These are phyloP conservation scores for Caradrina clavipalpis DNA, from an alignment of 2,888 invertebrate genomes.

Conservation along the genomic window DNA sequence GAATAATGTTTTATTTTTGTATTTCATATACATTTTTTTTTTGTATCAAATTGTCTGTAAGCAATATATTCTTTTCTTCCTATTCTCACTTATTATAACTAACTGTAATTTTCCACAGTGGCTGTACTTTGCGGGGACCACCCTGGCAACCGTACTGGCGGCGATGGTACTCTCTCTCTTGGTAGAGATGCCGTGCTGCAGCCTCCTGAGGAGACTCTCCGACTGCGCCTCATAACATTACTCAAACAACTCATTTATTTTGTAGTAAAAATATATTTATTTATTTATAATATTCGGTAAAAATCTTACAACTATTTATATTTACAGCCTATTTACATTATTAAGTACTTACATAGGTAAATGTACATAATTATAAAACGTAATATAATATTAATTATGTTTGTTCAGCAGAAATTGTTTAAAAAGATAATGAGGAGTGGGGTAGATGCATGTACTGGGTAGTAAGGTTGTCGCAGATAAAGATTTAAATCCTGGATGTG, in stretches of 20 bases:
- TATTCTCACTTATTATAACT: neutral
- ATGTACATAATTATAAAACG: conserved; percentile 54
- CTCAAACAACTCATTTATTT: conserved; percentile 49
- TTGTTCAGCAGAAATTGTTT: conserved; percentile 35
- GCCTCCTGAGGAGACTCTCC: conserved; percentile 87
- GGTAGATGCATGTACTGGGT: neutral
- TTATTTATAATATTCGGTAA: conserved; percentile 71
- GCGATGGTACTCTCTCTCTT: conserved; percentile 89
- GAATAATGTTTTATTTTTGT: too few relatives aligned
- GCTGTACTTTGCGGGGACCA: conserved; percentile 88
- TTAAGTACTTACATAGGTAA: conserved; percentile 52
- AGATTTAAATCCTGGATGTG: too few relatives aligned
- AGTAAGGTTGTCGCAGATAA: neutral
- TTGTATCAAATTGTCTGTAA: too few relatives aligned
- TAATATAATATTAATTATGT: conserved; percentile 36
- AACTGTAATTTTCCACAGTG: conserved; percentile 76
- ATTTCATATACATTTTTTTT: too few relatives aligned
- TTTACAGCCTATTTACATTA: conserved; percentile 86
- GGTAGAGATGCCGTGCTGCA: conserved; percentile 92
- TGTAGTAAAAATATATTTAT: conserved; percentile 54
- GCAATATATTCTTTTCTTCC: too few relatives aligned
- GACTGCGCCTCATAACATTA: conserved; percentile 73
- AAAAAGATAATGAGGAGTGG: conserved; percentile 13
- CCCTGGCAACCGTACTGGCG: conserved; percentile 79
- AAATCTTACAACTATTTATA: conserved; percentile 72